Conservation (phyloP, 2,113 vertebrate genomes). For the Campylorhamphus procurvoides region DNA sequence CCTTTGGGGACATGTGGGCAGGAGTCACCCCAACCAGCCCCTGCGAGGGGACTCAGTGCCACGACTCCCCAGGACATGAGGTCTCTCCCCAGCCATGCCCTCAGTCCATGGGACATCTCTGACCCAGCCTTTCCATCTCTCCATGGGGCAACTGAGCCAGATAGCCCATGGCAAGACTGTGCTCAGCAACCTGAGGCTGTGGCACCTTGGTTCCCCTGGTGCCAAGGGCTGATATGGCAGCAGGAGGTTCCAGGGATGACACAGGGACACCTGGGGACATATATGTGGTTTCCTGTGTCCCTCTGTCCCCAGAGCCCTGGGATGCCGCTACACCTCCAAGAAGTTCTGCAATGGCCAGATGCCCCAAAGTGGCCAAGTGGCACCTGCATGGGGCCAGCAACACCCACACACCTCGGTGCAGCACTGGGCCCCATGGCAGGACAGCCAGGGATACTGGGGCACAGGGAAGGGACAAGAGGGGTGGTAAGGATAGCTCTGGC, state of each 20-base stretch:
- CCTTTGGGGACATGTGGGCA: background rate
- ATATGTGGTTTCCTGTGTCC: background rate
- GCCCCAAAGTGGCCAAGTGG: background rate
- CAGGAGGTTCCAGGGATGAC: background rate
- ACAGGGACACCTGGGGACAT: background rate
- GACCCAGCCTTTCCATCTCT: background rate
- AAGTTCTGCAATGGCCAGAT: background rate
- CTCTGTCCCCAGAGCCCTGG: background rate
- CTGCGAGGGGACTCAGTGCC: background rate
- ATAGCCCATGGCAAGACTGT: too few relatives aligned
- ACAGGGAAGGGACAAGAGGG: background rate
- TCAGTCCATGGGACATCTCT: background rate
- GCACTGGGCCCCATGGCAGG: background rate
- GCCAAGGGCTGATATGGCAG: background rate
- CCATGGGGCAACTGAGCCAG: too few relatives aligned
- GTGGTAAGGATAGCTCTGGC: accelerated
- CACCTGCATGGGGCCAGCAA: background rate
- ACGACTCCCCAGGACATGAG: accelerated
- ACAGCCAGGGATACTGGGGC: background rate
- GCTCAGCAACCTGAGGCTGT: background rate
- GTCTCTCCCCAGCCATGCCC: background rate
- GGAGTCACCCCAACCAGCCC: background rate
- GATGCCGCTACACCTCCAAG: background rate
- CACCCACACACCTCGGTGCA: background rate
- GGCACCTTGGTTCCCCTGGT: background rate